Evolutionary conservation across 1,140 invertebrate genomes (phyloP).

Genomic region (Zaprionus gabonicus): DNA sequence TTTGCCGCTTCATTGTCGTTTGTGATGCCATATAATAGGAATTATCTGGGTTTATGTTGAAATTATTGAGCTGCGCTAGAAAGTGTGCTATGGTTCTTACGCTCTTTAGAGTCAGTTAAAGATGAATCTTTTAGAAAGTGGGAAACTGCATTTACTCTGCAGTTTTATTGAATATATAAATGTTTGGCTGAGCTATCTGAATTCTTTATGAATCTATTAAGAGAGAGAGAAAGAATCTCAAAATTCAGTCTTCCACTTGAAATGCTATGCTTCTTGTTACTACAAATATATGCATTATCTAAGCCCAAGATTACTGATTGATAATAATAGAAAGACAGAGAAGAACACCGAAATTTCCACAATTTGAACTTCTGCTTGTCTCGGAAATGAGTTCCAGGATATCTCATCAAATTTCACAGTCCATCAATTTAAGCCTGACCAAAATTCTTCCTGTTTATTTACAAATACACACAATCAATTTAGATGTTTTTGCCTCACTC

Average conservation of each 20-base stretch:
- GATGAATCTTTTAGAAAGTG: not conserved
- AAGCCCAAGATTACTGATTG: too few species aligned
- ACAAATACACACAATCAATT: not conserved
- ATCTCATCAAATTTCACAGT: not conserved
- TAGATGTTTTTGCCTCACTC: not conserved
- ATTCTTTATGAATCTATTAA: too few species aligned
- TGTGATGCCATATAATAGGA: not conserved
- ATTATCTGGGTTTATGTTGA: not conserved
- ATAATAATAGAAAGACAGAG: too few species aligned
- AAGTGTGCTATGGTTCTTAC: slow-evolving; percentile 15
- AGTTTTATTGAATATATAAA: too few species aligned
- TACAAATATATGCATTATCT: too few species aligned
- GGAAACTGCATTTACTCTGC: too few species aligned
- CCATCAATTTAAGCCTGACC: not conserved
- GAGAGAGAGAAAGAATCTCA: too few species aligned
- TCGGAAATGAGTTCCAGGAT: not conserved
- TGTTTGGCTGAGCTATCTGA: too few species aligned
- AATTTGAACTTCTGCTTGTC: not conserved
- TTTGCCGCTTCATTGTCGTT: slow-evolving; percentile 1
- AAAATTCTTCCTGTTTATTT: not conserved
- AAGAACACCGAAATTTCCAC: too few species aligned
- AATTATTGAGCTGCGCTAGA: not conserved
- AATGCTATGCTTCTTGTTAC: too few species aligned
- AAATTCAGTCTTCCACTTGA: too few species aligned
- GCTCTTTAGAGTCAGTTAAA: not conserved